Evolutionary conservation across 2,113 vertebrate species (phyloP).

Genomic region (Rhegmatorhina hoffmannsi): DNA sequence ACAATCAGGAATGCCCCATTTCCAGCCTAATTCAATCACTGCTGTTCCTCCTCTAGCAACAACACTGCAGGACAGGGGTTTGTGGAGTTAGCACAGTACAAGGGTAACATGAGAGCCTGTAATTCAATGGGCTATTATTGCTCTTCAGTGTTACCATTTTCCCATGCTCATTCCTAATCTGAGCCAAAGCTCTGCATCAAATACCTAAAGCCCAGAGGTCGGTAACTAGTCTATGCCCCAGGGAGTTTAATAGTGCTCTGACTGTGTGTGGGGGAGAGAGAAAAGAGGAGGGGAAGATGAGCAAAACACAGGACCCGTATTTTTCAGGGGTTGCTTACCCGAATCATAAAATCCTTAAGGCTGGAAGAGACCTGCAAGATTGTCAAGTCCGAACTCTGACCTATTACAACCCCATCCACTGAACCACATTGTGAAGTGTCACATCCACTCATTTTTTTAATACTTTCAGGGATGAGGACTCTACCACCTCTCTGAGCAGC

Average conservation of each 20-base stretch:
- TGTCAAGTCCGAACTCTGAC: neutral
- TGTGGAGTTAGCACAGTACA: neutral
- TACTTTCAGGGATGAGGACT: neutral
- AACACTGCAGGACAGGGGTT: neutral
- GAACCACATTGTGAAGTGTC: neutral
- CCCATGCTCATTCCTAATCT: neutral
- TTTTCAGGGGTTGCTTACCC: neutral
- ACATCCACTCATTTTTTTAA: neutral
- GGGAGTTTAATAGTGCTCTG: neutral
- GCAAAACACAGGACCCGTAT: neutral
- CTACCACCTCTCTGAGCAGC: neutral
- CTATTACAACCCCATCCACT: neutral
- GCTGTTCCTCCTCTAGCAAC: neutral
- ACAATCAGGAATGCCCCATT: neutral
- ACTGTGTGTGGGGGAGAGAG: rapidly evolving
- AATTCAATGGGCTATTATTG: neutral
- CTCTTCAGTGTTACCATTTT: neutral
- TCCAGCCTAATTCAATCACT: neutral
- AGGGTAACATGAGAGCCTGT: neutral
- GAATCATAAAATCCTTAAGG: neutral
- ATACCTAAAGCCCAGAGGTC: neutral
- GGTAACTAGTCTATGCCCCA: neutral
- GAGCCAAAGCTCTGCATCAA: neutral
- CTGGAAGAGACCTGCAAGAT: neutral
- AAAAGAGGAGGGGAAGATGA: neutral